These are phyloP conservation scores for Trichopria drosophilae DNA, from an alignment of 2,888 invertebrate genomes.

Conservation along the genomic window DNA sequence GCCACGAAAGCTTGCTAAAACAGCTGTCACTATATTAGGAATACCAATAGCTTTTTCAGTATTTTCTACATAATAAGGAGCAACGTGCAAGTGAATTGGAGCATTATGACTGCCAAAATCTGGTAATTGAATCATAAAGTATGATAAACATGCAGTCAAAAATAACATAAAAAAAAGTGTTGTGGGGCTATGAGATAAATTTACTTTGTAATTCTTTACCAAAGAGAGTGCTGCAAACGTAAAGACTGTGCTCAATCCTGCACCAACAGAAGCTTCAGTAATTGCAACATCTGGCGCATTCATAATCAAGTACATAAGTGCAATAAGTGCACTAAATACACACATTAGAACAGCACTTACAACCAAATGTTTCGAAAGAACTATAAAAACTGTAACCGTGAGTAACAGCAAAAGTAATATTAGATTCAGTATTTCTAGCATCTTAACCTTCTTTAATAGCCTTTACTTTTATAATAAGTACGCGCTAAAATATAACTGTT, in stretches of 20 bases:
- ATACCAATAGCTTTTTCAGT: conserved; percentile 16
- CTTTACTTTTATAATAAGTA: conserved; percentile 18
- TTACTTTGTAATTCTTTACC: conserved; percentile 13
- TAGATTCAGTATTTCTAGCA: conserved; percentile 17
- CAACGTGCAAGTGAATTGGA: conserved; percentile 15
- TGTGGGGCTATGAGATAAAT: conserved; percentile 16
- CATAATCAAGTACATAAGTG: conserved; percentile 16
- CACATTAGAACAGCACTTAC: conserved; percentile 20
- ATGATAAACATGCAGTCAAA: conserved; percentile 15
- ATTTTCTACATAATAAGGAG: conserved; percentile 21
- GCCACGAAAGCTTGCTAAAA: conserved; percentile 20
- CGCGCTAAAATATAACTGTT: conserved; percentile 18
- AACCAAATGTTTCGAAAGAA: conserved; percentile 15
- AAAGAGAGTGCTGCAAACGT: conserved; percentile 17
- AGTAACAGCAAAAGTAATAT: conserved; percentile 15
- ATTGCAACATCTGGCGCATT: conserved; percentile 21
- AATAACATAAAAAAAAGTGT: conserved; percentile 17
- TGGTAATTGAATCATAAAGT: conserved; percentile 18
- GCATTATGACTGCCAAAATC: conserved; percentile 17
- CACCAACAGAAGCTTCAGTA: conserved; percentile 20
- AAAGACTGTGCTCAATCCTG: conserved; percentile 13
- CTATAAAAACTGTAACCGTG: conserved; percentile 16
- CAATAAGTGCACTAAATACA: conserved; percentile 19
- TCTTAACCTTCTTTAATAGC: conserved; percentile 19
- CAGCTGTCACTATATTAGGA: conserved; percentile 16